Evolutionary conservation across 2,888 invertebrate genomes (phyloP), one percentile per base, ranked within the genome.

Genomic region (Euplexia lucipara): DNA sequence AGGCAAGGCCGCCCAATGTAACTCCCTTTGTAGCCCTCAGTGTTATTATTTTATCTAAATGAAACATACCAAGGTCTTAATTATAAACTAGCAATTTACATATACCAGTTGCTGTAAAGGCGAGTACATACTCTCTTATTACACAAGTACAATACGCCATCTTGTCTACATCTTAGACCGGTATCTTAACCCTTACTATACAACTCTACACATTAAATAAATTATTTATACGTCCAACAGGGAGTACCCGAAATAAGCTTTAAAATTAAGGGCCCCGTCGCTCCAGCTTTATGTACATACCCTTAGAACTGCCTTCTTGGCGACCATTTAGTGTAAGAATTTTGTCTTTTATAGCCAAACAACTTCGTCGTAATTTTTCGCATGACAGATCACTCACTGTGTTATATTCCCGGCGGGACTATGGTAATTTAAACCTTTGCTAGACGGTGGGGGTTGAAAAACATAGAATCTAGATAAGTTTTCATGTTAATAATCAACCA

Each of bases 291-390:
- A 82, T 75, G 78, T 70, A 39, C 30, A 35, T 54, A 60, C 69
- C 68, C 63, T 73, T 59, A 66, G 51, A 81, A 73, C 54, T 48
- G 60, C 66, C 69, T 72, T 49, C 70, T 78, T 57, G 53, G 41
- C 52, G 53, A 70, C 67, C 61, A 75, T 80, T 82, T 78, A 71
- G 68, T 79, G 60, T 58, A 70, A 75, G 79, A 75, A 79, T 79
- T 76, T 82, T 80, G 79, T 79, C 76, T 83, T 84, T 85, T 85
- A 84, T 80, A 73, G 70, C 76, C 26, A 51, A 74, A 81, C 78
- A 82, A 71, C 72, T 72, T 75, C 67, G 66, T 54, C 69, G 81
- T 84, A 82, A 86, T 84, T 86, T 85, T 84, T 84, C 84, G 83
- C 74, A 58, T 85, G 88, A 85, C 77, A 80, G 75, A 82, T 83